phyloP scores from a whole-genome alignment of 1,140 invertebrate species.

The Adoxophyes honmai region DNA sequence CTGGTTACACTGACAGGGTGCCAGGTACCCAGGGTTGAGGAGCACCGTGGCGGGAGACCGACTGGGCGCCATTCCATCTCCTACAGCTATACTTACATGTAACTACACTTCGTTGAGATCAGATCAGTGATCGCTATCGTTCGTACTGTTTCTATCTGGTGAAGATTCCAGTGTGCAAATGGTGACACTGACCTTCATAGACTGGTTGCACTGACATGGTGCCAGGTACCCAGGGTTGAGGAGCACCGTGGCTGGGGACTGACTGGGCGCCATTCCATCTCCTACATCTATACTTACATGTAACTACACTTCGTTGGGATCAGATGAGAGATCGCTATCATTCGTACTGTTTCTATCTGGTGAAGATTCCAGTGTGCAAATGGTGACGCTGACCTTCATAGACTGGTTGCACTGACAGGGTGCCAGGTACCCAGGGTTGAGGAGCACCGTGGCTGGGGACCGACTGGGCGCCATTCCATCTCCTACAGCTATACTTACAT shows the following conservation, averaged over 20 bases:
- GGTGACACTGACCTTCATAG: slow-evolving; percentile 49
- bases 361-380: too few relatives aligned
- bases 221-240: slow-evolving; percentile 60
- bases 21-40: slow-evolving; percentile 56
- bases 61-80: slow-evolving; percentile 53
- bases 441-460: slow-evolving; percentile 47
- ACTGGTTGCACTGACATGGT: slow-evolving; percentile 64
- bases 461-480: slow-evolving; percentile 54
- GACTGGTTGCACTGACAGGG: slow-evolving; percentile 66
- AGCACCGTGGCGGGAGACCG: slow-evolving; percentile 51
- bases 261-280: slow-evolving; percentile 54
- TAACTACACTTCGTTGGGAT: too few relatives aligned
- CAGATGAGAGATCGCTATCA: too few relatives aligned
- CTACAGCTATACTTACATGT: too few relatives aligned
- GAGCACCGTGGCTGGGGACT: slow-evolving; percentile 48
- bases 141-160: too few relatives aligned
- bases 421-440: slow-evolving; percentile 59
- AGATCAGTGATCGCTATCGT: too few relatives aligned
- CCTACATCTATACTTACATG: too few relatives aligned
- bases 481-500: too few relatives aligned
- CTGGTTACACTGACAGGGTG: slow-evolving; percentile 64
- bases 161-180: too few relatives aligned
- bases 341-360: too few relatives aligned
- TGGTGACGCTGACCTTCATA: slow-evolving; percentile 45
- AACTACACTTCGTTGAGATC: too few relatives aligned